These are phyloP conservation scores for Oscheius onirici DNA, from an alignment of 2,888 invertebrate genomes.

Conservation along the genomic window DNA sequence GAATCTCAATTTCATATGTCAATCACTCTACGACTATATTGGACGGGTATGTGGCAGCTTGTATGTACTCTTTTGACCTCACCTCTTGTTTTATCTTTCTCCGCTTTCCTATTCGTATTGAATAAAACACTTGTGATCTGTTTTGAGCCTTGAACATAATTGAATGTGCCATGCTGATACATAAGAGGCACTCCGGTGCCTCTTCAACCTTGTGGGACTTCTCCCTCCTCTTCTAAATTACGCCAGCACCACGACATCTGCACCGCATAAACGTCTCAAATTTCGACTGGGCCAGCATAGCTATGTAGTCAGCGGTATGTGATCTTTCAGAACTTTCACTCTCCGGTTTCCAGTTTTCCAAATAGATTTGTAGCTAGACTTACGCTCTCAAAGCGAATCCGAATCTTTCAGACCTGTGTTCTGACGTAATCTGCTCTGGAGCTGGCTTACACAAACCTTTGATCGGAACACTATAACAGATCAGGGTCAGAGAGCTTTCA, in stretches of 20 bases:
- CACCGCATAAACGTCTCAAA: slow-evolving; percentile 26
- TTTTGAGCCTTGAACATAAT: not conserved
- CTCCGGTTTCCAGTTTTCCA: no score
- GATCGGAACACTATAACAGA: no score
- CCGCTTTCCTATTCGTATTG: no score
- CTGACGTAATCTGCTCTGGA: no score
- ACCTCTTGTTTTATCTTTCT: not conserved
- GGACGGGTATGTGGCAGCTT: not conserved
- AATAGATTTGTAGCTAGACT: no score
- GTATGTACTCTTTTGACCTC: not conserved
- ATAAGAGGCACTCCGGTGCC: slow-evolving; percentile 14
- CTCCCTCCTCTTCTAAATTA: slow-evolving; percentile 8
- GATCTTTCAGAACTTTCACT: not conserved
- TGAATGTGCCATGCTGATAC: not conserved
- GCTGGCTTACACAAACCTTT: no score
- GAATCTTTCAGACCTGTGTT: no score
- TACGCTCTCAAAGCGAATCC: no score
- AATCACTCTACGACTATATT: not conserved
- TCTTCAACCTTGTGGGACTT: not conserved
- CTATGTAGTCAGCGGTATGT: slow-evolving; percentile 29
- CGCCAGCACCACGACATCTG: slow-evolving; percentile 31
- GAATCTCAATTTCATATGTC: not conserved
- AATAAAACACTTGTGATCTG: not conserved
- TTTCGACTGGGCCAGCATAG: slow-evolving; percentile 31
- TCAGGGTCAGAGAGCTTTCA: no score